Evolutionary conservation across 2,888 invertebrate species (phyloP), one percentile per base, ranked within the genome.

Genomic region (Hyposoter dolosus): DNA sequence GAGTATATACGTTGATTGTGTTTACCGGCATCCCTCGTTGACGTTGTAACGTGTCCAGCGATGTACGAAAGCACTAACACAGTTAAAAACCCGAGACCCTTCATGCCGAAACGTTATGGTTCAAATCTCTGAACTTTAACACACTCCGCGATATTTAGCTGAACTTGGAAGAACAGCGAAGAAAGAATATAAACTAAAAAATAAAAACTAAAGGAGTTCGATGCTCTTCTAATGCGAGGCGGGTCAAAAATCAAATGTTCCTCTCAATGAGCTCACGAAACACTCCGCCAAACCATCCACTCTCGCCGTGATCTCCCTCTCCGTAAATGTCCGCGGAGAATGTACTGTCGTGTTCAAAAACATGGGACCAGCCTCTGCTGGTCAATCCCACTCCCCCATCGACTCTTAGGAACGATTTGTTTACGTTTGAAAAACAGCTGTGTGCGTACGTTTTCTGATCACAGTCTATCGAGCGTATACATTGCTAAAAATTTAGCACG

Each of bases 1-100:
- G 72, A 10, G 1, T 45, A 19, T 56, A 60, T 19, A 6, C n/a
- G 45, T 19, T 4, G 12, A 10, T 19, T 72, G 56, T 74, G 72
- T 85, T 85, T 85, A 85, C 85, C 85, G 82, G 79, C 75, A 76
- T 82, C 76, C 35, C 71, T 43, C 45, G 82, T 76, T 50, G 82
- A 83, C 10, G 85, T 79, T 66, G 82, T 77, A 45, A 72, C 84
- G 60, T 85, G 71, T 35, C 83, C 85, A 32, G 80, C 69, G 53
- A 86, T 40, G 45, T 71, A 78, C 71, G 83, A 88, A 63, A 88
- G 53, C 9, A 88, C 45, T 43, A 88, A 10, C 45, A 83, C 77
- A 82, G 71, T 69, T 75, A 79, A 87, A 7, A 87, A 45, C 32
- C 83, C 80, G 63, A 75, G 76, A 60, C 60, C 60, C 72, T 69